Evolutionary conservation across 1,140 invertebrate species (phyloP).

Genomic region (Zelostemma sp.): DNA sequence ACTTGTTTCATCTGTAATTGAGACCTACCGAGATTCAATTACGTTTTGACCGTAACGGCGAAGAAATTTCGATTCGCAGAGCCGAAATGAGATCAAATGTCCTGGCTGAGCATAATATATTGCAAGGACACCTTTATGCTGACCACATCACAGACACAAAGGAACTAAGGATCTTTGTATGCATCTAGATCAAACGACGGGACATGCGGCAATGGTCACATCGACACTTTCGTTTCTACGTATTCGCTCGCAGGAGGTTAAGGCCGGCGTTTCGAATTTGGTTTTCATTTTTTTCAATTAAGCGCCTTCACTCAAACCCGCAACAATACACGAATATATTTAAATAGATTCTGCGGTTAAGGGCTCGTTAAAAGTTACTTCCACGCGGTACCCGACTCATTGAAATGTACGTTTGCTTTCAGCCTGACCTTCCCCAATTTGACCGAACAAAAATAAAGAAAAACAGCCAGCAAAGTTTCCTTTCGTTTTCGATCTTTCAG

Average conservation of each 20-base stretch:
- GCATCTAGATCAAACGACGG: constrained; percentile 26
- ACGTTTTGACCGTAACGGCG: constrained; percentile 27
- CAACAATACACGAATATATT: constrained; percentile 1
- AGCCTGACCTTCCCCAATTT: not conserved
- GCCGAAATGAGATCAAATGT: constrained; percentile 31
- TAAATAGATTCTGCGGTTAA: not conserved
- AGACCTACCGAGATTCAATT: constrained; percentile 35
- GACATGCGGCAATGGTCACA: constrained; percentile 17
- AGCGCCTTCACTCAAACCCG: not conserved
- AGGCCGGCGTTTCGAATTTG: constrained; percentile 14
- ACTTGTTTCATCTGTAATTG: constrained; percentile 18
- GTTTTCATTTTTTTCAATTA: constrained; percentile 1
- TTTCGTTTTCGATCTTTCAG: too few relatives aligned
- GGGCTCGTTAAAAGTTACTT: constrained; percentile 2
- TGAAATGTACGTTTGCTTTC: not conserved
- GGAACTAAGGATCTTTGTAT: constrained; percentile 31
- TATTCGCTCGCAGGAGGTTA: constrained; percentile 27
- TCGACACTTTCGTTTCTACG: constrained; percentile 37
- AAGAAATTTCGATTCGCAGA: constrained; percentile 14
- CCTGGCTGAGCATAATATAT: constrained; percentile 18
- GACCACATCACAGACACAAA: constrained; percentile 25
- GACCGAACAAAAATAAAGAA: not conserved
- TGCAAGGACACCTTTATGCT: constrained; percentile 40
- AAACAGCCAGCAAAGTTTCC: too few relatives aligned
- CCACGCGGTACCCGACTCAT: not conserved